Evolutionary conservation across 2,113 vertebrate genomes (phyloP).

Genomic region (Pluvianellus socialis): DNA sequence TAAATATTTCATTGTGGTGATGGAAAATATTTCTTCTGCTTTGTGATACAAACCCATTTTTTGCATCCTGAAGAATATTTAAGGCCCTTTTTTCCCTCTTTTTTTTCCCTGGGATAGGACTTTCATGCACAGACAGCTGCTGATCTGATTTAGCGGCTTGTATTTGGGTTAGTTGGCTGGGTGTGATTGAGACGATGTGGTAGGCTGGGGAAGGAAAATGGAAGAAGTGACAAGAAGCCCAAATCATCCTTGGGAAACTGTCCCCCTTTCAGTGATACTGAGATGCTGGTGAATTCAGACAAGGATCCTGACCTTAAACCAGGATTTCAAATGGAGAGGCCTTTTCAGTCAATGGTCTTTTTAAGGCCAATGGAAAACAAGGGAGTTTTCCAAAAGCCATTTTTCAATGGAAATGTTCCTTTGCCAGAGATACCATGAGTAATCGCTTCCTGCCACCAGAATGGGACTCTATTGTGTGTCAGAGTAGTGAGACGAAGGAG

Average conservation of each 20-base stretch:
- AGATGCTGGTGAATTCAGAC: background rate
- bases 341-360: background rate
- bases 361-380: conserved; percentile 17
- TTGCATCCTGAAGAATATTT: background rate
- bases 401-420: background rate
- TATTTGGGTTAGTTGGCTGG: background rate
- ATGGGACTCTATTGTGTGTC: background rate
- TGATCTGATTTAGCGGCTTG: background rate
- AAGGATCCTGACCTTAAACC: background rate
- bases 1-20: conserved; percentile 86
- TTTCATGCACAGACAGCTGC: background rate
- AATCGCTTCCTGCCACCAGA: background rate
- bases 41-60: conserved; percentile 80
- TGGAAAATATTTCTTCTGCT: conserved; percentile 86
- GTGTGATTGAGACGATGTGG: background rate
- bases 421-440: background rate
- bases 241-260: background rate
- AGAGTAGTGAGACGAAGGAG: background rate
- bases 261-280: background rate
- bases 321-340: background rate
- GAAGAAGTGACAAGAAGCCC: background rate
- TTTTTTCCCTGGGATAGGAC: background rate
- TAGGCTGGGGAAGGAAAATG: background rate
- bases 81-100: background rate
- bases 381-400: background rate